Evolutionary conservation across 2,888 invertebrate species (phyloP), one percentile per base, ranked within the genome.

Genomic region (Epinotia nisella): DNA sequence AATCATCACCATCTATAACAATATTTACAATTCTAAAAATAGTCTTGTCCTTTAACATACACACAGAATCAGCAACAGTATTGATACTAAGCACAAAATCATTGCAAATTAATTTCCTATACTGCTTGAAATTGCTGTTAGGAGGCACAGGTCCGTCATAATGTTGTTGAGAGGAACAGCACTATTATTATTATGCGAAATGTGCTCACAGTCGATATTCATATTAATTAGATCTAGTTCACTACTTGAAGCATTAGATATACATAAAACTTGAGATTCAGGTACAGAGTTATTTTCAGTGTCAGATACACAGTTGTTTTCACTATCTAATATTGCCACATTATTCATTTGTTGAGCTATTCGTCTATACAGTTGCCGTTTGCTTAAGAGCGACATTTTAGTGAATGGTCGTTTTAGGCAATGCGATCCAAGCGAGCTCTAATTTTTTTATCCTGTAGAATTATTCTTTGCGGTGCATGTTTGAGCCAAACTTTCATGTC

Each of bases 71-170:
- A 17, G 53, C 53, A 24, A 24, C 24, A 2, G 24, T 24, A 24
- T 24, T 24, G 24, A 24, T 24, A 24, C 24, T 24, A 24, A 53
- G 53, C 7, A 53, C 53, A 53, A 53, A 53, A 53, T 53, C 53
- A 53, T 53, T 15, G 53, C 53, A 53, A 53, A 17, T 53, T 53
- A 53, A 53, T 53, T 53, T 53, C 17, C 53, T 53, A 53, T 53
- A 53, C 53, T 53, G 53, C 53, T 53, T 53, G n/a, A 53, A 53
- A n/a, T 53, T 53, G n/a, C 53, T 53, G 53, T 53, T 53, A 17
- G 53, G 17, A 53, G 53, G 53, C 53, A 53, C 53, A 53, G 53
- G 53, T 11, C 19, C 53, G 7, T 58, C 58, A 15, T 9, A 58
- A 29, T 58, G 58, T 29, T 58, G 19, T 58, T 58, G 17, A 58